These are phyloP conservation scores for Sylvilagus floridanus DNA, from an alignment of 2,797 vertebrate species.

Conservation along the genomic window DNA sequence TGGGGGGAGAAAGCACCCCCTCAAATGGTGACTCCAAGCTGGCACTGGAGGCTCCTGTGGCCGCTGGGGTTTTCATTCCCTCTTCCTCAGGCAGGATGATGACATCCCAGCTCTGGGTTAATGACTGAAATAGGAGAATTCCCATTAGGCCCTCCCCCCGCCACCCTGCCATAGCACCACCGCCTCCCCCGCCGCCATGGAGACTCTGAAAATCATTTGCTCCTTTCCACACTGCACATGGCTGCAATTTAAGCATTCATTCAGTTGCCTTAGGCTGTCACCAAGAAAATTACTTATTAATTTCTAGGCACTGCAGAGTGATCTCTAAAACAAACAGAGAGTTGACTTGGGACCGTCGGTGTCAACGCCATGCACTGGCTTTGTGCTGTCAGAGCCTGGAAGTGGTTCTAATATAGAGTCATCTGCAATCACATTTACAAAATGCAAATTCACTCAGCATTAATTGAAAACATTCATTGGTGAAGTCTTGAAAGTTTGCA, in stretches of 20 bases:
- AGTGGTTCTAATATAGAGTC: neutral
- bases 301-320: conserved; percentile 59
- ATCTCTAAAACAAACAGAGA: conserved; percentile 71
- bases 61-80: neutral
- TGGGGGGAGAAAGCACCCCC: neutral
- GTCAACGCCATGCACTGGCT: neutral
- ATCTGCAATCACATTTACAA: conserved; percentile 48
- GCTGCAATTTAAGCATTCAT: conserved; percentile 55
- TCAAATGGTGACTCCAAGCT: neutral
- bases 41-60: neutral
- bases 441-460: conserved; percentile 63
- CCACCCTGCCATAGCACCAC: neutral
- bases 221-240: conserved; percentile 32
- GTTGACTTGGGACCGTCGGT: neutral
- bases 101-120: conserved; percentile 13
- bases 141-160: neutral
- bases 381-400: neutral
- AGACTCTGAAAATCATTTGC: conserved; percentile 34
- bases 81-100: conserved; percentile 28
- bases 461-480: conserved; percentile 57
- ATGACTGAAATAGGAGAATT: conserved; percentile 49
- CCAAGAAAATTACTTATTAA: conserved; percentile 78
- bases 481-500: conserved; percentile 30
- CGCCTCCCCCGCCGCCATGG: neutral
- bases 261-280: conserved; percentile 57